These are phyloP conservation scores for Idris sp. DNA, from an alignment of 1,140 invertebrate genomes.

Conservation along the genomic window DNA sequence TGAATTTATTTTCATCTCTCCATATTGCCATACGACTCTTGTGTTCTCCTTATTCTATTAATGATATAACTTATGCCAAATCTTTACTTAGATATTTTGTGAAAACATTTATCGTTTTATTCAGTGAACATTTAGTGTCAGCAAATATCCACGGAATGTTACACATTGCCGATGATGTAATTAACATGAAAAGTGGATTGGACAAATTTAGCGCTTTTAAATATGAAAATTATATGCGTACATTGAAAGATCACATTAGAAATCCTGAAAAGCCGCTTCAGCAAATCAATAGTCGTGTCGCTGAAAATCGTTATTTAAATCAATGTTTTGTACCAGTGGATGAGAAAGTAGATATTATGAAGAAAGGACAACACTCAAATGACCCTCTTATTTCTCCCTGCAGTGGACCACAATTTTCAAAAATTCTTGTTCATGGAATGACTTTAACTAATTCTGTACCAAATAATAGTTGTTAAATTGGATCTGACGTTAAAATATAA, in stretches of 20 bases:
- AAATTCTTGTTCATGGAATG: background rate
- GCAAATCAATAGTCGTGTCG: background rate
- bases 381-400: background rate
- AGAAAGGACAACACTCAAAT: background rate
- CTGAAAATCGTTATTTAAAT: background rate
- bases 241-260: slow-evolving; percentile 7
- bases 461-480: too few relatives aligned
- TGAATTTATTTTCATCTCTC: background rate
- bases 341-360: background rate
- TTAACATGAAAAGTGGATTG: slow-evolving; percentile 3
- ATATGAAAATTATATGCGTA: slow-evolving; percentile 17
- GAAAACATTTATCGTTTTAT: slow-evolving; percentile 1
- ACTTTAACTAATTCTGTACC: too few relatives aligned
- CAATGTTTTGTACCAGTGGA: too few relatives aligned
- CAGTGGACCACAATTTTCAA: slow-evolving; percentile 5
- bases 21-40: slow-evolving; percentile 21
- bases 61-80: background rate
- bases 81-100: slow-evolving; percentile 6
- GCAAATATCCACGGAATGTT: slow-evolving; percentile 7
- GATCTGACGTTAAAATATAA: too few relatives aligned
- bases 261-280: slow-evolving; percentile 20
- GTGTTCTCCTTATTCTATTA: background rate
- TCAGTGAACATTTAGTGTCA: slow-evolving; percentile 8
- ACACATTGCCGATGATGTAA: slow-evolving; percentile 7
- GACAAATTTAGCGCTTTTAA: slow-evolving; percentile 19